These are phyloP conservation scores for Zapornia atra DNA, from an alignment of 2,113 vertebrate species.

Conservation along the genomic window DNA sequence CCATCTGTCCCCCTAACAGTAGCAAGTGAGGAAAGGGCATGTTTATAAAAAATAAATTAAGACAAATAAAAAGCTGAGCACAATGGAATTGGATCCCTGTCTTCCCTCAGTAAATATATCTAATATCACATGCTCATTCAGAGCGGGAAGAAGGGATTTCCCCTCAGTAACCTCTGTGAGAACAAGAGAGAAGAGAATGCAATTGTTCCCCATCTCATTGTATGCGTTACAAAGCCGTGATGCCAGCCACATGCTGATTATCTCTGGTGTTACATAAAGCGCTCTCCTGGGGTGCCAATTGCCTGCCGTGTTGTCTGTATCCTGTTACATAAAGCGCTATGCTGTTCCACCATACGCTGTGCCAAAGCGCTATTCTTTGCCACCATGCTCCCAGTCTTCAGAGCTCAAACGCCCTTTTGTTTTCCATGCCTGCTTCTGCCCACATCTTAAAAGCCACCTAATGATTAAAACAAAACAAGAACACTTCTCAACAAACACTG, in stretches of 20 bases:
- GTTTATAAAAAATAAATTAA: slow-evolving; percentile 28
- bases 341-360: background rate
- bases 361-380: slow-evolving; percentile 3
- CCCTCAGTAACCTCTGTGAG: background rate
- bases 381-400: background rate
- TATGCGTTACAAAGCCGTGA: background rate
- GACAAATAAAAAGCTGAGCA: slow-evolving; percentile 23
- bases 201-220: background rate
- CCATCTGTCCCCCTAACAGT: background rate
- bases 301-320: slow-evolving; percentile 4
- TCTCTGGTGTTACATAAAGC: slow-evolving; percentile 54
- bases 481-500: background rate
- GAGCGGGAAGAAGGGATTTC: background rate
- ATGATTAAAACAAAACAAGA: slow-evolving; percentile 37
- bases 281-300: background rate
- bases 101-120: slow-evolving; percentile 4
- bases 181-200: background rate
- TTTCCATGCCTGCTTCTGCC: background rate
- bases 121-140: slow-evolving; percentile 20
- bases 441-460: slow-evolving; percentile 37
- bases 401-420: slow-evolving; percentile 14
- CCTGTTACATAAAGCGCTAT: slow-evolving; percentile 29
- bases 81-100: background rate
- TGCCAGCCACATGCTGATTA: slow-evolving; percentile 55
- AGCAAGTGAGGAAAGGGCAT: slow-evolving; percentile 10